Evolutionary conservation across 2,888 invertebrate genomes (phyloP), one percentile per base, ranked within the genome.

Genomic region (Rhamphomyia laevipes): DNA sequence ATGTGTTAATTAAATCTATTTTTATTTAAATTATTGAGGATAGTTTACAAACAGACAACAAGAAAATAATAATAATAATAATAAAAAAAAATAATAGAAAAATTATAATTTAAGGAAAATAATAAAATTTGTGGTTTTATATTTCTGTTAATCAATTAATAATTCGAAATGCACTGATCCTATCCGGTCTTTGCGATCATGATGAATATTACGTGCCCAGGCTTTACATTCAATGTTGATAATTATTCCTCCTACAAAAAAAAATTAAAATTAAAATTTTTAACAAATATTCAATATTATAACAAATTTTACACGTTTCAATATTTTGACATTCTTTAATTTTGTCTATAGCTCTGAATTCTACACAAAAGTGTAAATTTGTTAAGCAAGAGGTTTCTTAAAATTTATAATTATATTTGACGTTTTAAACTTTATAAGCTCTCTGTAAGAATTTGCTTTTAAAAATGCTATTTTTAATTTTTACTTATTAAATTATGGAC

Each of bases 151-250:
- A 61, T 72, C 72, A 55, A 84, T 77, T 70, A 84, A 71, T 53
- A 85, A 68, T 66, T 85, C 84, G 64, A 85, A 84, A 67, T 84
- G 84, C 47, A 84, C 83, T 43, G 81, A 78, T 44, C 85, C 85
- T 56, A 81, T 67, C 62, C 79, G 74, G 52, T 83, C 80, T 62
- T 77, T 72, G 51, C 82, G 77, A 64, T 83, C 81, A 64, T 84
- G 82, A 23, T 68, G 59, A 55, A 83, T 81, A 63, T 82, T 82
- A 58, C 74, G 74, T 43, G 82, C 82, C 81, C 81, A 83, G 40
- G 82, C 81, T 65, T 78, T 80, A 72, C 83, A 83, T 62, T 82
- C 82, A 53, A 83, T 73, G 64, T 82, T 82, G 60, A 76, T 76
- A 55, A 76, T 66, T 53, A 75, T 73, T 61, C 75, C 75, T 56